Conservation (phyloP, 2,797 vertebrate species). For the Enteromius paludinosus region DNA sequence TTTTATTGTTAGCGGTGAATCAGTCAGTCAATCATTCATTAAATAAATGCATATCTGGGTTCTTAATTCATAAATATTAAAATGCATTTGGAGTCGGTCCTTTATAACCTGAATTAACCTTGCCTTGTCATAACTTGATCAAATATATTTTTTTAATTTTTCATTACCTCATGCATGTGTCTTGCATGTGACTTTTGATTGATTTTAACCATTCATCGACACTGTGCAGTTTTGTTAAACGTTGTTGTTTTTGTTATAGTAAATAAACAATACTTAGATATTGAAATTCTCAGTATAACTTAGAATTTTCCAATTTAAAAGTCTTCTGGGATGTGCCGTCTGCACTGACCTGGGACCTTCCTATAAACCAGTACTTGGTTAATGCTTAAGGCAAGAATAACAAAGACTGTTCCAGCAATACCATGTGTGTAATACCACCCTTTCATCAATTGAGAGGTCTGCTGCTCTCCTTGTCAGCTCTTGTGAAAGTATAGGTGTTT, state of each 20-base stretch:
- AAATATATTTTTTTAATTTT: background rate
- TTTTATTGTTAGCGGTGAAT: background rate
- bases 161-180: background rate
- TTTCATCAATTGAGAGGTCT: slow-evolving; percentile 33
- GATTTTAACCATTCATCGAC: background rate
- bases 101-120: background rate
- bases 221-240: background rate
- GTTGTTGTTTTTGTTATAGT: background rate
- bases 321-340: slow-evolving; percentile 39
- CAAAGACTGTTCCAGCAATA: slow-evolving; percentile 42
- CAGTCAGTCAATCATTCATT: background rate
- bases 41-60: background rate
- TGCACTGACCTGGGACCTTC: slow-evolving; percentile 41
- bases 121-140: background rate
- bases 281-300: background rate
- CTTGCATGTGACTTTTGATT: background rate
- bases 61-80: background rate
- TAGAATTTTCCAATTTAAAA: background rate
- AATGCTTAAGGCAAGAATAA: slow-evolving; percentile 56
- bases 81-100: background rate
- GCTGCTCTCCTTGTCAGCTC: slow-evolving; percentile 25
- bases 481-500: slow-evolving; percentile 56
- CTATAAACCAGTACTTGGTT: slow-evolving; percentile 50
- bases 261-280: background rate
- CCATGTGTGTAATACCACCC: slow-evolving; percentile 54